Conservation (phyloP, 2,888 invertebrate species). For the Nymphalis polychloros region DNA sequence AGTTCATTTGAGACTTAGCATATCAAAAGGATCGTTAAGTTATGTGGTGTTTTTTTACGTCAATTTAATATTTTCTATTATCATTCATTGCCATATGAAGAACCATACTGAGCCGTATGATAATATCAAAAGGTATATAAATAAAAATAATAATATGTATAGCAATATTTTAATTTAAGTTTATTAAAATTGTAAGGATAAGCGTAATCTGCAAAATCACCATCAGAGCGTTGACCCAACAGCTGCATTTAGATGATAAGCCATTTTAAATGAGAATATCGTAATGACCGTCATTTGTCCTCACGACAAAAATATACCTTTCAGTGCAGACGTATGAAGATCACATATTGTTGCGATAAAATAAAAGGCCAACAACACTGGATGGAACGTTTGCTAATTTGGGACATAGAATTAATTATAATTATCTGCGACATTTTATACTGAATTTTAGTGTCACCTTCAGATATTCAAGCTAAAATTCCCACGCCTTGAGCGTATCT, state of each 20-base stretch:
- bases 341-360: constrained; percentile 43
- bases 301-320: constrained; percentile 50
- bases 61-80: background rate
- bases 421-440: constrained; percentile 33
- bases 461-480: constrained; percentile 36
- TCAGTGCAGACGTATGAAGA: constrained; percentile 52
- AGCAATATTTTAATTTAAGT: background rate
- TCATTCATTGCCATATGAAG: background rate
- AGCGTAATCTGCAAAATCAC: constrained; percentile 56
- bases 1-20: background rate
- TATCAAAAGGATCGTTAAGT: background rate
- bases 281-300: constrained; percentile 60
- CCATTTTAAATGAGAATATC: constrained; percentile 71
- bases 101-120: background rate
- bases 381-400: constrained; percentile 23
- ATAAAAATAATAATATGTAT: background rate
- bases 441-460: constrained; percentile 34
- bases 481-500: constrained; percentile 38
- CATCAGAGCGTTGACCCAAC: constrained; percentile 65
- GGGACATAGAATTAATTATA: constrained; percentile 34
- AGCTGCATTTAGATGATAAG: constrained; percentile 57
- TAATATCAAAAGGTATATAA: background rate
- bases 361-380: constrained; percentile 38
- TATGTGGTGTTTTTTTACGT: background rate
- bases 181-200: constrained; percentile 6